Evolutionary conservation across 2,888 invertebrate species (phyloP), one percentile per base, ranked within the genome.

Genomic region (Dendrolimus pini): DNA sequence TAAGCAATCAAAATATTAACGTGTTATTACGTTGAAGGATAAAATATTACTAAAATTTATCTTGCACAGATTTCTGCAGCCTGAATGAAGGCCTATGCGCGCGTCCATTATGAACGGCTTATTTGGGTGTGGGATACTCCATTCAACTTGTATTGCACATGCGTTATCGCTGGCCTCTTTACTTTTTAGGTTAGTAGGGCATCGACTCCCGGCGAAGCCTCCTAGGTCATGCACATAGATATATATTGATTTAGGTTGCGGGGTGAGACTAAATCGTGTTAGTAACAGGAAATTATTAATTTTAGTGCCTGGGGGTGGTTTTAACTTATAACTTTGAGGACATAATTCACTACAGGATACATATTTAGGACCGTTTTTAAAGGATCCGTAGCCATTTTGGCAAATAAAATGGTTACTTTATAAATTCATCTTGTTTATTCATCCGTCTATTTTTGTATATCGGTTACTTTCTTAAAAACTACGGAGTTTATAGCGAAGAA

Each of bases 151-250:
- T 56, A 68, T 58, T 70, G 82, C 80, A 80, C 86, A 81, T 82
- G 85, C 86, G 87, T 83, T 64, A 58, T 67, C 62, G 58, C 62
- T 61, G 65, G 60, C 67, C 70, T 67, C 63, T 63, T 61, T 30
- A 30, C 61, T 61, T 86, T 79, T 67, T 85, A 70, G 87, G 89
- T 70, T 82, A 89, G 73, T 87, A 61, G 88, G 87, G 73, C 88
- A 88, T 82, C 87, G 83, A 82, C 85, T 80, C 73, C 79, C 74
- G 65, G 64, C 63, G 55, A 65, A 58, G 66, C 66, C 70, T 66
- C 74, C 71, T 74, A 75, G 83, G 83, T 82, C 82, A 78, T 68
- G 62, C 69, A 69, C 69, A 72, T 59, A 60, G 56, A 68, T 73
- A 71, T 69, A 71, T 72, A 73, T 70, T 70, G 70, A 82, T 77